Evolutionary conservation across 2,888 invertebrate genomes (phyloP).

Genomic region (Nephrotoma appendiculata): DNA sequence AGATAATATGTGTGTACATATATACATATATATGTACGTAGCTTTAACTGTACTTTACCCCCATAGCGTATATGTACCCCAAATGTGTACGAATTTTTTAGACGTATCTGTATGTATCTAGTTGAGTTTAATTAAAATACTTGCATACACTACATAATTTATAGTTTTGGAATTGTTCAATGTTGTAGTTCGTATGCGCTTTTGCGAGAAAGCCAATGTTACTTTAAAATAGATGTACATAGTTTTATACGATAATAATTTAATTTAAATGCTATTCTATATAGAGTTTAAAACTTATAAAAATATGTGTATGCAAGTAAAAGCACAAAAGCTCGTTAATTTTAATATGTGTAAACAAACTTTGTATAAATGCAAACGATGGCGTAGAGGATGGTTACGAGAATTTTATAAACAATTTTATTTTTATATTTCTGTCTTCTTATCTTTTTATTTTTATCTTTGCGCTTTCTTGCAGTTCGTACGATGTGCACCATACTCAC

Average conservation of each 20-base stretch:
- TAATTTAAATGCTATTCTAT: not conserved
- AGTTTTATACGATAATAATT: not conserved
- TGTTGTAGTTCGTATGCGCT: too few relatives aligned
- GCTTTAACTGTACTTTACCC: too few relatives aligned
- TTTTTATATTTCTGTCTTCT: not conserved
- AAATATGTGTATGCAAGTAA: not conserved
- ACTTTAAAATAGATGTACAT: not conserved
- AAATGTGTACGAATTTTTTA: too few relatives aligned
- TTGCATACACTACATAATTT: too few relatives aligned
- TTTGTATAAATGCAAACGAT: not conserved
- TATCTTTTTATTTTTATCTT: not conserved
- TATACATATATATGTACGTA: too few relatives aligned
- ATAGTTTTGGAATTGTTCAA: too few relatives aligned
- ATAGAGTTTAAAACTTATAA: not conserved
- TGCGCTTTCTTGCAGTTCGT: slow-evolving; percentile 51
- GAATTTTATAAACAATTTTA: not conserved
- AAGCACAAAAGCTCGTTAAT: not conserved
- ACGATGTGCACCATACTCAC: slow-evolving; percentile 51
- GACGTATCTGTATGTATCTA: too few relatives aligned
- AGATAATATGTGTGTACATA: too few relatives aligned
- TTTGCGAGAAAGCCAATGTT: not conserved
- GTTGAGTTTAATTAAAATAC: too few relatives aligned
- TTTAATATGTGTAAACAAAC: not conserved
- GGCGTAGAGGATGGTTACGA: not conserved
- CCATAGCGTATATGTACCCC: too few relatives aligned